phyloP scores from a whole-genome alignment of 2,888 invertebrate genomes.

The Drosophila crucigera region DNA sequence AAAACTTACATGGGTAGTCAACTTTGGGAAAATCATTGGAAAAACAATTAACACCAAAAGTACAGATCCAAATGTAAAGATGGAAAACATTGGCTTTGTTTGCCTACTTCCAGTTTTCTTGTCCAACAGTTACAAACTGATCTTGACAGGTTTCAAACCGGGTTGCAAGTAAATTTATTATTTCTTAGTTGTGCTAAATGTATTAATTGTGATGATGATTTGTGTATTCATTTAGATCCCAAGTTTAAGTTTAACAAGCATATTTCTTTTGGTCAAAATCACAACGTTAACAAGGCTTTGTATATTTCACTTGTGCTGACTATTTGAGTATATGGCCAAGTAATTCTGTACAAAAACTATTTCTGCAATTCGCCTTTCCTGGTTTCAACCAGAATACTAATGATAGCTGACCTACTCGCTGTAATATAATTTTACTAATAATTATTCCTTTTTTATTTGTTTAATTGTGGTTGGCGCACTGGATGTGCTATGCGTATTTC shows the following conservation, averaged over 20 bases:
- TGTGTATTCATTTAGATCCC: background rate
- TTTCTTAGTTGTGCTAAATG: background rate
- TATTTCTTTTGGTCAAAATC: background rate
- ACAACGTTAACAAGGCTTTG: background rate
- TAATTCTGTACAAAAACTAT: background rate
- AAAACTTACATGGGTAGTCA: fast-evolving
- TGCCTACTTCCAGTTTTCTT: background rate
- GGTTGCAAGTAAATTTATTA: background rate
- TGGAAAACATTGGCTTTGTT: background rate
- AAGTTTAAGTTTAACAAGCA: background rate
- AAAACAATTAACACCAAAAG: background rate
- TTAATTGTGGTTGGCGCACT: background rate
- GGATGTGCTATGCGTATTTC: background rate
- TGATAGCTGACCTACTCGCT: background rate
- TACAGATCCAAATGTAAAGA: background rate
- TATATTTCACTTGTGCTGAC: fast-evolving
- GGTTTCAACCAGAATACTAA: too few relatives aligned
- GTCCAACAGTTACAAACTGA: background rate
- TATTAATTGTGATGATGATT: background rate
- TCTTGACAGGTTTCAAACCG: background rate
- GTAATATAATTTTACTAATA: background rate
- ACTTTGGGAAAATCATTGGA: background rate
- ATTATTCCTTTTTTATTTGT: background rate
- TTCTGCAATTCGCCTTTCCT: background rate
- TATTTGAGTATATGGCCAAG: background rate